Percentiles rank a stretch among this genome's conserved stretches.
Evolutionary conservation across 2,888 invertebrate species (phyloP).

Genomic region (Caenorhabditis uteleia): DNA sequence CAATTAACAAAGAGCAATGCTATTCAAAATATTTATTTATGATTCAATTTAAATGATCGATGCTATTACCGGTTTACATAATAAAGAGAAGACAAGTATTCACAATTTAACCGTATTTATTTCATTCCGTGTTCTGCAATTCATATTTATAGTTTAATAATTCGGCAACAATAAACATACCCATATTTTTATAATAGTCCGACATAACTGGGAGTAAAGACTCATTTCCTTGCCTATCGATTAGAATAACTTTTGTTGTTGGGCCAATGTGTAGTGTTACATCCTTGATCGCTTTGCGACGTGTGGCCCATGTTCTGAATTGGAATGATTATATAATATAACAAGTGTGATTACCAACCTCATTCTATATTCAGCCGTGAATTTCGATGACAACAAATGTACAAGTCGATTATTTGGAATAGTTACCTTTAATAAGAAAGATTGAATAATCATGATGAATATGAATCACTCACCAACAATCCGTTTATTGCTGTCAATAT

Average conservation of each 20-base stretch:
- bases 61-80: too few relatives aligned
- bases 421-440: too few relatives aligned
- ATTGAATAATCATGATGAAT: too few relatives aligned
- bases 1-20: too few relatives aligned
- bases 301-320: slow-evolving; percentile 19
- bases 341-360: background rate
- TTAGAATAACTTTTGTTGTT: slow-evolving; percentile 2
- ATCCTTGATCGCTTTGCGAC: slow-evolving; percentile 10
- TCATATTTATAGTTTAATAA: too few relatives aligned
- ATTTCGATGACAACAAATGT: background rate
- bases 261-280: slow-evolving; percentile 17
- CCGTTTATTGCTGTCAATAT: slow-evolving; percentile 10
- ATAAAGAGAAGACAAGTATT: too few relatives aligned
- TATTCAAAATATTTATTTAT: too few relatives aligned
- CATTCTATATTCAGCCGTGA: slow-evolving; percentile 8
- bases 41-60: too few relatives aligned
- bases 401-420: slow-evolving; percentile 10
- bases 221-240: background rate
- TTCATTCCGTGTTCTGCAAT: too few relatives aligned
- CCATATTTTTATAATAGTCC: too few relatives aligned
- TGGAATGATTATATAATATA: slow-evolving; percentile 1
- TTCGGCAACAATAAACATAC: too few relatives aligned
- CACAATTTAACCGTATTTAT: too few relatives aligned
- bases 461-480: slow-evolving; percentile 2
- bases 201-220: slow-evolving; percentile 3